Conservation (phyloP, 2,888 invertebrate species). For the Stegana nigrithorax region DNA sequence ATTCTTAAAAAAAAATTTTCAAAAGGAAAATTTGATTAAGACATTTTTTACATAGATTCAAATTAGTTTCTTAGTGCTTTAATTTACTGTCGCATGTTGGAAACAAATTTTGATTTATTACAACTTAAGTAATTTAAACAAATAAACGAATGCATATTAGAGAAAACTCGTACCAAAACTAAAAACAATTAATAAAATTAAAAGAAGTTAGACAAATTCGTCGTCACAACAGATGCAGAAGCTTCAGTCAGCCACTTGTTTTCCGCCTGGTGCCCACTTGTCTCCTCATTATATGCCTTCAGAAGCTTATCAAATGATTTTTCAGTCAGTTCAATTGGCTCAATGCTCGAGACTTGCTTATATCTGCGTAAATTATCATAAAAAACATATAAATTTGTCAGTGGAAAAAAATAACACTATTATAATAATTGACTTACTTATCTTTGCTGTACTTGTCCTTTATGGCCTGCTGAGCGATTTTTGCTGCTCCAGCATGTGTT, state of each 20-base stretch:
- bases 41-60: no score
- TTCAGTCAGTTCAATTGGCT: constrained; percentile 51
- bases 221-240: background rate
- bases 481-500: constrained; percentile 77
- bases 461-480: constrained; percentile 83
- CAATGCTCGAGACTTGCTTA: constrained; percentile 60
- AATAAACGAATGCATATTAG: no score
- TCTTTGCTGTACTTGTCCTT: constrained; percentile 87
- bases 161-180: constrained; percentile 8
- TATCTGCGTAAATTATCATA: constrained; percentile 44
- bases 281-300: constrained; percentile 40
- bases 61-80: no score
- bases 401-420: background rate
- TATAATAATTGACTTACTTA: constrained; percentile 71
- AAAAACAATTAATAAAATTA: constrained; percentile 19
- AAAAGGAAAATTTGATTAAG: no score
- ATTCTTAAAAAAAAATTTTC: no score
- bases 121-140: no score
- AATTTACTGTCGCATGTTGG: no score
- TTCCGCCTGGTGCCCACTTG: constrained; percentile 32
- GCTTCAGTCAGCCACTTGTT: constrained; percentile 22
- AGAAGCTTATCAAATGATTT: constrained; percentile 51
- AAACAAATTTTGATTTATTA: no score
- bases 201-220: constrained; percentile 3
- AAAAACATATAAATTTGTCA: background rate